Evolutionary conservation across 2,113 vertebrate species (phyloP), one percentile per base, ranked within the genome.

Genomic region (Daboia siamensis): DNA sequence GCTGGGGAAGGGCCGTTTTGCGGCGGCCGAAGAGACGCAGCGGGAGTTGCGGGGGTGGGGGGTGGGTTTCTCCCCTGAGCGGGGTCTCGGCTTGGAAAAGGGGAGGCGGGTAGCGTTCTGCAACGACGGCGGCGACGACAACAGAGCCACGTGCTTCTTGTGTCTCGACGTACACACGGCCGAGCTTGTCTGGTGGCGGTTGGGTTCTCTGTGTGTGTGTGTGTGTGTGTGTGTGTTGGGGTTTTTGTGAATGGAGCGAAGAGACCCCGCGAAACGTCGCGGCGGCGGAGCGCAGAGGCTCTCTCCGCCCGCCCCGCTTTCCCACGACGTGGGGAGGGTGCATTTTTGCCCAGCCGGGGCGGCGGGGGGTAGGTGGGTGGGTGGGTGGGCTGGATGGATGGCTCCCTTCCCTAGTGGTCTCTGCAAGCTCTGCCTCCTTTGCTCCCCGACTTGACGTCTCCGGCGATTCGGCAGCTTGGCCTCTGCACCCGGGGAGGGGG

Each of bases 161-260:
- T 21, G 64, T 8, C 74, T 85, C 5, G 23, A 46, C 33, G 1
- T 7, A 26, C 61, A 15, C 48, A 29, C 74, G 10, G n/a, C 7
- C 26, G 29, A 1, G 23, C 93, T 51, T 13, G 61, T 11, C 26
- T 64, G 61, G 2, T 3, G 17, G 17, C n/a, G 61, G 2, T 10
- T 4, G 17, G 54, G 54, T 55, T 3, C n/a, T n/a, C n/a, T n/a
- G n/a, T n/a, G n/a, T n/a, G n/a, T n/a, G n/a, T n/a, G n/a, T n/a
- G n/a, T n/a, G n/a, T n/a, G n/a, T n/a, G n/a, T n/a, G n/a, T n/a
- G n/a, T n/a, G n/a, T n/a, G n/a, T 15, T 20, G 4, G 54, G 24
- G 24, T 1, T 59, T 1, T 55, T 87, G 61, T 23, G 33, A 93
- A 93, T 92, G 94, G 94, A 90, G 9, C 3, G 24, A 29, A n/a